Evolutionary conservation across 2,888 invertebrate genomes (phyloP).

Genomic region (Platycheirus albimanus): DNA sequence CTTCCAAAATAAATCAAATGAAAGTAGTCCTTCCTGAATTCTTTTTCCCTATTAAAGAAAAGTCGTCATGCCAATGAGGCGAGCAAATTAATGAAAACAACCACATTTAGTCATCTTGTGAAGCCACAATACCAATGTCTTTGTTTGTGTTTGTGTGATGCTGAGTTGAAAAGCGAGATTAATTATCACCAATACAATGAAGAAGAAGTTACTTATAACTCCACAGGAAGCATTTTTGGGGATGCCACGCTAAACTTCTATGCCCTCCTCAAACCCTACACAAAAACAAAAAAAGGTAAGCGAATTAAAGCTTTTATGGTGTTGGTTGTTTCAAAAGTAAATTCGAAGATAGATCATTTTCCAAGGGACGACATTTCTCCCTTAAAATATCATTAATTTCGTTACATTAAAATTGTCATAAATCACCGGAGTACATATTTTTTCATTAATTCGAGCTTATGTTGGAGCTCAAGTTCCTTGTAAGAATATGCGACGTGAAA

Average conservation of each 20-base stretch:
- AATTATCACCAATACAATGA: slow-evolving; percentile 54
- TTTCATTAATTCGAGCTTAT: slow-evolving; percentile 42
- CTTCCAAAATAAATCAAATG: slow-evolving; percentile 38
- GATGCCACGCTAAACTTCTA: background rate
- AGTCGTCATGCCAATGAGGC: slow-evolving; percentile 35
- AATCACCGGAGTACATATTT: slow-evolving; percentile 48
- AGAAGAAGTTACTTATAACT: slow-evolving; percentile 1
- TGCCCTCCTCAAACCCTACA: background rate
- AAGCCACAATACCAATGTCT: slow-evolving; percentile 3
- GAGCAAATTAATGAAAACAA: slow-evolving; percentile 63
- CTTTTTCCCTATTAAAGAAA: slow-evolving; percentile 18
- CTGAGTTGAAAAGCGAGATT: slow-evolving; percentile 54
- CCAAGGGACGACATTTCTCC: slow-evolving; percentile 30
- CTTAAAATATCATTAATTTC: slow-evolving; percentile 56
- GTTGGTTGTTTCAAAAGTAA: slow-evolving; percentile 33
- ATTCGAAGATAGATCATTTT: slow-evolving; percentile 62
- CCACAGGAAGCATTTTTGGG: background rate
- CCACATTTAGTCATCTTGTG: slow-evolving; percentile 48
- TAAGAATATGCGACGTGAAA: slow-evolving; percentile 36
- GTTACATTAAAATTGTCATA: slow-evolving; percentile 62
- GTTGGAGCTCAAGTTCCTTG: slow-evolving; percentile 32
- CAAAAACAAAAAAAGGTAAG: slow-evolving; percentile 30
- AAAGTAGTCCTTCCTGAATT: slow-evolving; percentile 34
- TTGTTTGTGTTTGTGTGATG: slow-evolving; percentile 8
- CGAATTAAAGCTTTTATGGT: background rate